Base-by-base conservation (phyloP, 2,888 invertebrate species). In the Tinea trinotella region DNA sequence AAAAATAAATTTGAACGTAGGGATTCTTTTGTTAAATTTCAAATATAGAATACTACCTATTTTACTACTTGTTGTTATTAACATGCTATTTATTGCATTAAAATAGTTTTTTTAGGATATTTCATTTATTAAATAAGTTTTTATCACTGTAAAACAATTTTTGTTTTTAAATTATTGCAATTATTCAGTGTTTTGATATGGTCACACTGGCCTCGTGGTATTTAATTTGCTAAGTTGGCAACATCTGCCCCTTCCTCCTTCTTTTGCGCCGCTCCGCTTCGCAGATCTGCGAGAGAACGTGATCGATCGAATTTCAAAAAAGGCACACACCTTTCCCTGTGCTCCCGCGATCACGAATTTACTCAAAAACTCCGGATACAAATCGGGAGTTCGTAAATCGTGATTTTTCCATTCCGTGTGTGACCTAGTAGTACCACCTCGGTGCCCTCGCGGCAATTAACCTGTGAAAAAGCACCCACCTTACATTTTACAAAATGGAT, bases 401-500 rank as follows among this genome's bases (percentile, higher is more conserved):
- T 84, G 84, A 69, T 76, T 75, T 65, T 67, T 22, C 74, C 78
- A 77, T 75, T 71, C 77, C 76, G 80, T 74, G 83, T 77, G 84
- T 82, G 82, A 63, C 61, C 65, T 65, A 64, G 63, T 70, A 70
- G 61, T 57, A 65, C 65, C 71, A 67, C 68, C 68, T 67, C 61
- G 57, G 64, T 70, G 65, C 68, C 71, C 69, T 69, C 71, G 74
- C 74, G 78, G 76, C 70, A 70, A 68, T 66, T 66, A 65, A 65
- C 72, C 63, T 68, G 71, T 71, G 71, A 74, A 71, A 12, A 22
- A 35, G n/a, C 7, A 15, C 48, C 19, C 24, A 50, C 50, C 54
- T 18, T 68, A 66, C 71, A 67, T 65, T 64, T 59, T 71, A 74
- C 82, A 83, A 82, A 79, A 85, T 84, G 84, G 96, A 96, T 90